phyloP scores from a whole-genome alignment of 2,797 vertebrate species.

The Crypturellus tataupa region DNA sequence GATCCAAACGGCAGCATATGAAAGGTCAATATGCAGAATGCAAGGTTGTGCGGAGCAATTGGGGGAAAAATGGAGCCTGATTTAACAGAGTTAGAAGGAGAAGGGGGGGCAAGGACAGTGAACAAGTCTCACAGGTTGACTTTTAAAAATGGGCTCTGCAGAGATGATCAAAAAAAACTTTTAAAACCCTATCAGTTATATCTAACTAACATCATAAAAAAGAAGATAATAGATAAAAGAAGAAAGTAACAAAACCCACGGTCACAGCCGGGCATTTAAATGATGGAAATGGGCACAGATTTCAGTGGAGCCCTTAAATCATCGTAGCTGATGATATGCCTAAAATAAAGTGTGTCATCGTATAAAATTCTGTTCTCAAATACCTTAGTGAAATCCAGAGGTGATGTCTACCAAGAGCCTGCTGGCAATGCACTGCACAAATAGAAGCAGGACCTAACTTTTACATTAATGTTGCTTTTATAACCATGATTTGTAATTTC shows the following conservation, averaged over 20 bases:
- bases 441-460: neutral
- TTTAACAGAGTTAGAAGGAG: constrained; percentile 52
- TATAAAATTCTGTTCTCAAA: neutral
- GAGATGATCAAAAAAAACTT: constrained; percentile 47
- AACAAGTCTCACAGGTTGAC: neutral
- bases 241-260: neutral
- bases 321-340: neutral
- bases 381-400: neutral
- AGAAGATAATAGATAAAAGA: neutral
- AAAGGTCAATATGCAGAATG: constrained; percentile 77
- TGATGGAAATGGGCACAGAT: neutral
- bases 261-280: neutral
- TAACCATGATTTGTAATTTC: neutral
- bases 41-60: constrained; percentile 72
- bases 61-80: constrained; percentile 54
- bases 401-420: neutral
- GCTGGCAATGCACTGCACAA: neutral
- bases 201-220: neutral
- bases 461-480: neutral
- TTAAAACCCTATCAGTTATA: neutral
- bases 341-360: neutral
- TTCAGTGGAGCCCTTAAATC: neutral
- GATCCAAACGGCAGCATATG: constrained; percentile 78
- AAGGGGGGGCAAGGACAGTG: constrained; percentile 16
- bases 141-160: neutral